Evolutionary conservation across 2,797 vertebrate genomes (phyloP).

Genomic region (Eulemur albifrons): DNA sequence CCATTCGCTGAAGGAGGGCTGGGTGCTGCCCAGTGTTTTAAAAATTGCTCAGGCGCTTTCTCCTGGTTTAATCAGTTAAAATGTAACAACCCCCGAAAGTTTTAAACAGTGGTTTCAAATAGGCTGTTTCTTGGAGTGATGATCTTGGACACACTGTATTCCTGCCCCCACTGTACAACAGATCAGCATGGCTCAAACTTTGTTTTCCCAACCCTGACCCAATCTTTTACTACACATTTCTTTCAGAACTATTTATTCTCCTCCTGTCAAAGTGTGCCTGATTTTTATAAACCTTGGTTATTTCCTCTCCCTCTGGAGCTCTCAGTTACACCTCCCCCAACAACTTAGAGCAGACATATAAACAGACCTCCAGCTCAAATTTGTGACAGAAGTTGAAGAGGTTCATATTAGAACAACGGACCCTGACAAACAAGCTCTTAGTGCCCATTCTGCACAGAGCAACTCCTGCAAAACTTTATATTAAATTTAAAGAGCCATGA

Average conservation of each 20-base stretch:
- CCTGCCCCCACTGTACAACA: rapidly evolving
- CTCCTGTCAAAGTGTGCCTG: not conserved
- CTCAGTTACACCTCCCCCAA: not conserved
- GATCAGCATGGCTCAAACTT: not conserved
- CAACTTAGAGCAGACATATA: not conserved
- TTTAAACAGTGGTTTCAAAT: not conserved
- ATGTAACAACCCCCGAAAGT: not conserved
- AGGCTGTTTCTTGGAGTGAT: not conserved
- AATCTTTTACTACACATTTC: not conserved
- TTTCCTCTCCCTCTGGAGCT: not conserved
- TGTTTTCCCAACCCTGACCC: not conserved
- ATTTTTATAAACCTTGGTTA: not conserved
- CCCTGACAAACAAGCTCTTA: not conserved
- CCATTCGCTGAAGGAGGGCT: not conserved
- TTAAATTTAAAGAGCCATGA: not conserved
- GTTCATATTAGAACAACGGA: not conserved
- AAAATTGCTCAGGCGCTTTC: not conserved
- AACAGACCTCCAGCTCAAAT: not conserved
- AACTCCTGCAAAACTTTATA: not conserved
- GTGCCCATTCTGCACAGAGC: not conserved
- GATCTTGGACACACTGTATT: not conserved
- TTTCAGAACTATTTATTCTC: not conserved
- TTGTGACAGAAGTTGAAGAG: not conserved
- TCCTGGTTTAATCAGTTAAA: not conserved
- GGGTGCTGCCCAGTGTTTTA: not conserved